phyloP scores from a whole-genome alignment of 1,140 invertebrate species.

The Pollicipes pollicipes region DNA sequence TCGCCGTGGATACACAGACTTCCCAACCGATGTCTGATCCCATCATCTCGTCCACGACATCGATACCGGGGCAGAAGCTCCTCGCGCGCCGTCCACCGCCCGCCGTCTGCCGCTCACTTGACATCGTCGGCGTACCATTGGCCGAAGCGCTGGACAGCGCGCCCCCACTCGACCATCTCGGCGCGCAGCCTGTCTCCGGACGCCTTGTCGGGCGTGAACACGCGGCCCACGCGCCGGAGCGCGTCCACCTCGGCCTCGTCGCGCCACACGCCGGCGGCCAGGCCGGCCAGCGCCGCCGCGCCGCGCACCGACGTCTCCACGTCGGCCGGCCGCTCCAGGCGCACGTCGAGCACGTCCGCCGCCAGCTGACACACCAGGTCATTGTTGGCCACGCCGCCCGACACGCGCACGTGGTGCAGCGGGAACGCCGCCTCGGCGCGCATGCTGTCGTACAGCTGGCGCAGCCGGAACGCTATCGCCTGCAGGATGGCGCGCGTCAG shows the following conservation, averaged over 20 bases:
- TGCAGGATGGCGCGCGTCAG: slow-evolving; percentile 67
- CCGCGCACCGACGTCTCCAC: slow-evolving; percentile 61
- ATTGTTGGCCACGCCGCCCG: slow-evolving; percentile 83
- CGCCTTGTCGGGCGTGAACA: slow-evolving; percentile 33
- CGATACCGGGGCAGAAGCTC: too few species aligned
- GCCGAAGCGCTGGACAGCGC: slow-evolving; percentile 44
- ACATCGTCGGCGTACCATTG: slow-evolving; percentile 36
- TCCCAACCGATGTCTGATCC: too few species aligned
- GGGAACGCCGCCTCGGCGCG: slow-evolving; percentile 31
- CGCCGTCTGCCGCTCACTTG: not conserved
- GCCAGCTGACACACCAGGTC: slow-evolving; percentile 76
- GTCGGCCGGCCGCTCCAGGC: slow-evolving; percentile 46
- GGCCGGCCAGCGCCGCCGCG: slow-evolving; percentile 58
- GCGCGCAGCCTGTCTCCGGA: slow-evolving; percentile 14
- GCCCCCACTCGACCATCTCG: slow-evolving; percentile 37
- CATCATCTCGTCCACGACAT: too few species aligned
- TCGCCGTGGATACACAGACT: too few species aligned
- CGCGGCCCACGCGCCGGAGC: slow-evolving; percentile 36
- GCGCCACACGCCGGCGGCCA: slow-evolving; percentile 53
- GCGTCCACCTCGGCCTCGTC: slow-evolving; percentile 41
- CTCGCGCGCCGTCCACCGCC: too few species aligned
- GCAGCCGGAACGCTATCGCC: slow-evolving; percentile 64
- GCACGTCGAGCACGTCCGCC: slow-evolving; percentile 52
- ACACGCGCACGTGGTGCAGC: slow-evolving; percentile 41
- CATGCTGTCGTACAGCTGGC: slow-evolving; percentile 51